Evolutionary conservation across 2,888 invertebrate genomes (phyloP), one percentile per base, ranked within the genome.

Genomic region (Luffia ferchaultella): DNA sequence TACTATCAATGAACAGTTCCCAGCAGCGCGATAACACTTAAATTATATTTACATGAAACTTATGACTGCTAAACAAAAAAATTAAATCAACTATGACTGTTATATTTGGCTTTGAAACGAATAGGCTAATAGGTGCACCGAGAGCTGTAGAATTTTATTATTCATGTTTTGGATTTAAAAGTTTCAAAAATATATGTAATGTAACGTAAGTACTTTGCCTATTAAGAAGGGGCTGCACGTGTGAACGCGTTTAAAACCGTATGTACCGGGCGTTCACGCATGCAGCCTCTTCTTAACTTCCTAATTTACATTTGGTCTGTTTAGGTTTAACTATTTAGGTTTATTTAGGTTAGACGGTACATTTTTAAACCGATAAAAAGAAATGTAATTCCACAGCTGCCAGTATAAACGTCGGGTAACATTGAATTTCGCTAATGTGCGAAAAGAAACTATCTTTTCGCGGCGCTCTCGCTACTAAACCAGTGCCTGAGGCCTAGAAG

Each of bases 81-180:
- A 53, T 56, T 70, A 70, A 68, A 68, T 71, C 70, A 78, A 73
- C 74, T 83, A 83, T 83, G 83, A 83, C 82, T 83, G 76, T 82
- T 79, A 74, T 83, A 80, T 83, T 83, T 83, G 83, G 83, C 76
- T 82, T 82, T 78, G 73, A 76, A 73, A 83, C 82, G 79, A 82
- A 80, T 83, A 79, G 72, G 72, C 71, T 76, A 71, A 74, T 80
- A 30, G n/a, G 41, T 45, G 77, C 78, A 77, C 65, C 76, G 78
- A 76, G 79, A 78, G 80, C 82, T 75, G 79, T 76, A 74, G 68
- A 64, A 68, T 63, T n/a, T n/a, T n/a, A n/a, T n/a, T n/a, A n/a
- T n/a, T n/a, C n/a, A n/a, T n/a, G n/a, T n/a, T n/a, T n/a, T n/a
- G n/a, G n/a, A n/a, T n/a, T n/a, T n/a, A n/a, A n/a, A n/a, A n/a